These are phyloP conservation scores for Athene cunicularia DNA, from an alignment of 2,113 vertebrate species.

Conservation along the genomic window DNA sequence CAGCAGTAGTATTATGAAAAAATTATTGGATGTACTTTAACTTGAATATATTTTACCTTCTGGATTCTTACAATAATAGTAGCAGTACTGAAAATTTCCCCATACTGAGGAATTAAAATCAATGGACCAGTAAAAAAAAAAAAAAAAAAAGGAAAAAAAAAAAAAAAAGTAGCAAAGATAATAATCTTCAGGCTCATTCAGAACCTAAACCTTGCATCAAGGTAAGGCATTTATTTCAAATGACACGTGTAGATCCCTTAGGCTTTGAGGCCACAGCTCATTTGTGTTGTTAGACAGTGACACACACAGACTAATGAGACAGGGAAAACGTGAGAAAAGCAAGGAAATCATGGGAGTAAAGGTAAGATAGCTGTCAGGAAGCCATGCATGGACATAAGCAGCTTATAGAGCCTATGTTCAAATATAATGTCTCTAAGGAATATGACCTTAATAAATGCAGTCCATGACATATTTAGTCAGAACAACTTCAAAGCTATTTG, in stretches of 20 bases:
- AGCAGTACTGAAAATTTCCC: neutral
- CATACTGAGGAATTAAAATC: neutral
- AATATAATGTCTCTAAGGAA: neutral
- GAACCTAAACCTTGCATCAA: neutral
- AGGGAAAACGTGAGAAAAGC: neutral
- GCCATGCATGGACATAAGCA: neutral
- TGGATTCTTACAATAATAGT: neutral
- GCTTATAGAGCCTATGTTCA: neutral
- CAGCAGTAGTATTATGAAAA: neutral
- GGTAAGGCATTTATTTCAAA: conserved; percentile 16
- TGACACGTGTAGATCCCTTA: neutral
- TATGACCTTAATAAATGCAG: neutral
- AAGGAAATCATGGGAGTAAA: neutral
- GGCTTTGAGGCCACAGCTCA: neutral
- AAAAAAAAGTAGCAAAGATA: neutral
- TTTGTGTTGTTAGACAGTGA: neutral
- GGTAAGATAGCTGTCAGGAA: neutral
- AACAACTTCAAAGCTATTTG: neutral
- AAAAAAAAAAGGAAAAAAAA: rapidly evolving
- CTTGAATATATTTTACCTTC: neutral
- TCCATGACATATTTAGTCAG: neutral
- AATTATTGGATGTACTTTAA: neutral
- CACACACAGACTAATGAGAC: neutral
- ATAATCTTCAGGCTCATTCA: neutral
- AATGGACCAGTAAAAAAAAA: neutral